Percentiles rank a stretch among this genome's conserved stretches.
Evolutionary conservation across 2,113 vertebrate genomes (phyloP).

Genomic region (Henicopernis longicauda): DNA sequence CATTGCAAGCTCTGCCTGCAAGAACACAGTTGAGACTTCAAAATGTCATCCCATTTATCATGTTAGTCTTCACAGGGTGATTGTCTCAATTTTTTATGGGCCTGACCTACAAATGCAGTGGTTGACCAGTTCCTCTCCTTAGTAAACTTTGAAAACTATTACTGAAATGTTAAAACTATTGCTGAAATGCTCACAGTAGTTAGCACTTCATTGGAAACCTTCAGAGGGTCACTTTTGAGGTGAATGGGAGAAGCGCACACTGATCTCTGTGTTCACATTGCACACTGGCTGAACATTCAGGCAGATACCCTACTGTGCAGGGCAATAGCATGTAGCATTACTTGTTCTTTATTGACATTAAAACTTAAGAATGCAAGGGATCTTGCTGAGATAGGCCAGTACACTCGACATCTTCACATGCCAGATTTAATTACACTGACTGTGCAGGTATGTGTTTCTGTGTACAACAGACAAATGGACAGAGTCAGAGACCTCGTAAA

Average conservation of each 20-base stretch:
- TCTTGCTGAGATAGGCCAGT: not conserved
- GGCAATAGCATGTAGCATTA: not conserved
- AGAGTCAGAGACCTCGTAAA: not conserved
- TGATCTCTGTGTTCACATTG: accelerated
- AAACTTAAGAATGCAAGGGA: not conserved
- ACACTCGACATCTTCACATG: not conserved
- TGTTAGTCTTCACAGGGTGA: not conserved
- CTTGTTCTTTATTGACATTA: not conserved
- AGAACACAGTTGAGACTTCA: not conserved
- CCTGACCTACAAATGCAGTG: not conserved
- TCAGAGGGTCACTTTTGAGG: not conserved
- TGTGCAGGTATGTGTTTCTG: not conserved
- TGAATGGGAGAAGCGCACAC: not conserved
- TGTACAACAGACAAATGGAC: not conserved
- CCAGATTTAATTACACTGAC: not conserved
- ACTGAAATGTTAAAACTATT: not conserved
- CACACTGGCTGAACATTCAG: not conserved
- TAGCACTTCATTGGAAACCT: not conserved
- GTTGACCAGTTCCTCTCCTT: not conserved
- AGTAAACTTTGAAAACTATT: not conserved
- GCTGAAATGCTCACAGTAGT: not conserved
- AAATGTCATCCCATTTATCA: not conserved
- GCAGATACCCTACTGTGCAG: not conserved
- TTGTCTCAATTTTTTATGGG: not conserved
- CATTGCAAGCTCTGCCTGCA: not conserved